Conservation (phyloP, 2,113 vertebrate species). For the Takifugu bimaculatus region DNA sequence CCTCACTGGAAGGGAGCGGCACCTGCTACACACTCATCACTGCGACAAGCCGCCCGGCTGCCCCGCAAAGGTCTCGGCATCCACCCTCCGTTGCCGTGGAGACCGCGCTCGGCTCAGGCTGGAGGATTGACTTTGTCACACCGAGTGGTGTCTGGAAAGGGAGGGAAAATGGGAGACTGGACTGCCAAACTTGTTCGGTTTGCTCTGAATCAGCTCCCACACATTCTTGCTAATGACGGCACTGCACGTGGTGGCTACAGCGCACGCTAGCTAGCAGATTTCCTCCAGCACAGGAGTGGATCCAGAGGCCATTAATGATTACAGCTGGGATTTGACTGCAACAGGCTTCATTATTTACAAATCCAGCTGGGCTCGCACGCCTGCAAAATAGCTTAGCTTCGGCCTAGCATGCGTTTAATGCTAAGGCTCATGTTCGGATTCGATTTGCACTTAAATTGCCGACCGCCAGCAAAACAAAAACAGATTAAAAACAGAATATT, state of each 20-base stretch:
- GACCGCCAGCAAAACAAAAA: constrained; percentile 1
- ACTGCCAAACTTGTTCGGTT: background rate
- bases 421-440: constrained; percentile 1
- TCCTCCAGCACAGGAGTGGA: constrained; percentile 20
- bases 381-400: constrained; percentile 4
- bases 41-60: background rate
- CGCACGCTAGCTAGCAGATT: constrained; percentile 9
- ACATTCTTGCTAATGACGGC: background rate
- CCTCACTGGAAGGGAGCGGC: constrained; percentile 26
- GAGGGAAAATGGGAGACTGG: constrained; percentile 8
- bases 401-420: constrained; percentile 19
- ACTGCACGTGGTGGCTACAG: constrained; percentile 11
- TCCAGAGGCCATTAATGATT: constrained; percentile 40
- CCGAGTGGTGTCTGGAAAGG: constrained; percentile 35
- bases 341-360: constrained; percentile 47
- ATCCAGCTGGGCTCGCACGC: constrained; percentile 13
- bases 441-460: constrained; percentile 9
- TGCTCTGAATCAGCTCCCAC: background rate
- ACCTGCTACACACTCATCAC: constrained; percentile 50
- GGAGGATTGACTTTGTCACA: constrained; percentile 46
- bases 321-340: constrained; percentile 45
- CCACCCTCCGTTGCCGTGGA: constrained; percentile 55
- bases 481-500: background rate
- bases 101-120: constrained; percentile 30
- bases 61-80: constrained; percentile 39